A percentile compares a stretch with the other conserved stretches of the same genome.
Conservation (phyloP, 2,888 invertebrate genomes). For the Stenodema calcarata region DNA sequence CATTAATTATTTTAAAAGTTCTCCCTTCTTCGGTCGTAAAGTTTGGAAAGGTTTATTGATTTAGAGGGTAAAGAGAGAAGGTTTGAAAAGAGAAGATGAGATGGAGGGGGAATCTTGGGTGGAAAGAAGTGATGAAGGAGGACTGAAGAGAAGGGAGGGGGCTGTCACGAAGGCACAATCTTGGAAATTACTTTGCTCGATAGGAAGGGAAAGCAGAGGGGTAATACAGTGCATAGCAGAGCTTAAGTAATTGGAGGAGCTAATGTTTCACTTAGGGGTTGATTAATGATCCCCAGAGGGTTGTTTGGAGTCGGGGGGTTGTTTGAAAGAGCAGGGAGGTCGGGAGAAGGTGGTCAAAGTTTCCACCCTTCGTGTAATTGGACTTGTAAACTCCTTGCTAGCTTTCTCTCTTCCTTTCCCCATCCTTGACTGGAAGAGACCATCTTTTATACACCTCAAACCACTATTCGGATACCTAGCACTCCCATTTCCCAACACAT, state of each 20-base stretch:
- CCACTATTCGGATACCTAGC: background rate
- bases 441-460: background rate
- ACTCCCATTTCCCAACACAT: too few species aligned
- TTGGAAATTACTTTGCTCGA: conserved; percentile 33
- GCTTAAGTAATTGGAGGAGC: conserved; percentile 54
- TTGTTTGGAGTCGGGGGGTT: conserved; percentile 7
- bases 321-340: conserved; percentile 19
- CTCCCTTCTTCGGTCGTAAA: conserved; percentile 14
- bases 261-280: conserved; percentile 54
- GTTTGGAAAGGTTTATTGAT: conserved; percentile 42
- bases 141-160: background rate
- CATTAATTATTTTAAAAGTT: conserved; percentile 33
- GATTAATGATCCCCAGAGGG: conserved; percentile 52
- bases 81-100: background rate
- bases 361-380: conserved; percentile 52
- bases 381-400: conserved; percentile 51
- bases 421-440: background rate
- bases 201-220: conserved; percentile 1
- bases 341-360: conserved; percentile 50
- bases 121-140: background rate
- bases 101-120: background rate
- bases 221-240: conserved; percentile 47
- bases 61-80: conserved; percentile 24
- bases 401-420: background rate
- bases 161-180: conserved; percentile 42